Percentiles rank a stretch among this genome's conserved stretches.
Conservation (phyloP, 2,113 vertebrate genomes). For the Chinchilla lanigera region DNA sequence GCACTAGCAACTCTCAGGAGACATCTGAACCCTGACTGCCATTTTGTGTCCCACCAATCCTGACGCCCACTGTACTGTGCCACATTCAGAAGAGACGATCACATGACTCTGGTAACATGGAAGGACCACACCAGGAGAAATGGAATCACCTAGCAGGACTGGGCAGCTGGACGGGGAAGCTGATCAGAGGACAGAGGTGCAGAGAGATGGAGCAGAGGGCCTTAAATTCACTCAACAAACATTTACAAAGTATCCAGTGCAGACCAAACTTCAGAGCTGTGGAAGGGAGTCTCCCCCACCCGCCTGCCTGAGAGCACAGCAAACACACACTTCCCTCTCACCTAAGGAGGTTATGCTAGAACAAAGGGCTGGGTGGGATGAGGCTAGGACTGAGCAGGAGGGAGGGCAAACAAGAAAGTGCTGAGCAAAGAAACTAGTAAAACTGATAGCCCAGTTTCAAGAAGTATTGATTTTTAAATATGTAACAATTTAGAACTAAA, state of each 20-base stretch:
- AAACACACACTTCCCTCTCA: not conserved
- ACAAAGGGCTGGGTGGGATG: not conserved
- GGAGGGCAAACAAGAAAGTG: not conserved
- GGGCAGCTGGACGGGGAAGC: not conserved
- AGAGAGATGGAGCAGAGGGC: not conserved
- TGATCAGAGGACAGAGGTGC: not conserved
- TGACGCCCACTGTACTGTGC: not conserved
- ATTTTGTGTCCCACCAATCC: not conserved
- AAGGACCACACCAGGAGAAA: not conserved
- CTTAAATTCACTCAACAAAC: not conserved
- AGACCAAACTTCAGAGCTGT: not conserved
- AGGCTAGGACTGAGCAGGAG: not conserved
- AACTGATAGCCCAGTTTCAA: not conserved
- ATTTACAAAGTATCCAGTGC: not conserved
- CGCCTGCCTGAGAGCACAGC: not conserved
- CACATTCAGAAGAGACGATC: not conserved
- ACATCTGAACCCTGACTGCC: not conserved
- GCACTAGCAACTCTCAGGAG: not conserved
- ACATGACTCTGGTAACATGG: not conserved
- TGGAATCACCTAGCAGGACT: not conserved
- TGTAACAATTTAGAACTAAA: constrained; percentile 27
- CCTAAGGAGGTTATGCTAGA: not conserved
- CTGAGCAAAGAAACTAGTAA: constrained; percentile 30
- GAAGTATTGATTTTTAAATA: not conserved
- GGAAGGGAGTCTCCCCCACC: not conserved